Evolutionary conservation across 2,797 vertebrate genomes (phyloP).

Genomic region (Pseudotriccus pelzelni): DNA sequence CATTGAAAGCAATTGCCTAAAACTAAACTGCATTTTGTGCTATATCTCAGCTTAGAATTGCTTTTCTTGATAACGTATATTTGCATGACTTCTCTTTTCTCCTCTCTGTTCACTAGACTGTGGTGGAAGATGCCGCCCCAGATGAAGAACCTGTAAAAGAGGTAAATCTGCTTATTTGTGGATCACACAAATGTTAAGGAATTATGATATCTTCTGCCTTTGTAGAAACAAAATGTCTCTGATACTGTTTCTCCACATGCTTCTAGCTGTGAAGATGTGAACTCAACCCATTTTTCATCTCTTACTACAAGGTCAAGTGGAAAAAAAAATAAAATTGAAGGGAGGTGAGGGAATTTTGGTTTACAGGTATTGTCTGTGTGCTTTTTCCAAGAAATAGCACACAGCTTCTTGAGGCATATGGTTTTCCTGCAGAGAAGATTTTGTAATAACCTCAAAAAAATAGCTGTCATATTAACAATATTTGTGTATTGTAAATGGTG

Average conservation of each 20-base stretch:
- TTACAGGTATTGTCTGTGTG: background rate
- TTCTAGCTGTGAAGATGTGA: background rate
- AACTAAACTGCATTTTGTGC: background rate
- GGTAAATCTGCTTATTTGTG: slow-evolving; percentile 13
- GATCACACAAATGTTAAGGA: background rate
- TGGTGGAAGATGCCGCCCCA: slow-evolving; percentile 57
- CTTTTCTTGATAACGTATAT: background rate
- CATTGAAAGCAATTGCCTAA: background rate
- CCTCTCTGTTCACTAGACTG: slow-evolving; percentile 4
- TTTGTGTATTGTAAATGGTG: background rate
- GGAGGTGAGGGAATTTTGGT: background rate
- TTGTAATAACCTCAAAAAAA: background rate
- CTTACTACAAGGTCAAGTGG: background rate
- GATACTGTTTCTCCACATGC: background rate
- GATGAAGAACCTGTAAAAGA: slow-evolving; percentile 66
- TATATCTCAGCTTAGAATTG: background rate
- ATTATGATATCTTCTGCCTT: background rate
- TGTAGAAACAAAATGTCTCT: background rate
- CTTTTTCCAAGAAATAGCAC: background rate
- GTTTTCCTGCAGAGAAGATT: background rate
- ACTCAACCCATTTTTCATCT: background rate
- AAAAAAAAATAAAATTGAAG: background rate
- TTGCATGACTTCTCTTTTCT: background rate
- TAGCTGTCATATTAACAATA: background rate
- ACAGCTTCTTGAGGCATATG: accelerated